Conservation (phyloP, 2,113 vertebrate species). For the Dromas ardeola region DNA sequence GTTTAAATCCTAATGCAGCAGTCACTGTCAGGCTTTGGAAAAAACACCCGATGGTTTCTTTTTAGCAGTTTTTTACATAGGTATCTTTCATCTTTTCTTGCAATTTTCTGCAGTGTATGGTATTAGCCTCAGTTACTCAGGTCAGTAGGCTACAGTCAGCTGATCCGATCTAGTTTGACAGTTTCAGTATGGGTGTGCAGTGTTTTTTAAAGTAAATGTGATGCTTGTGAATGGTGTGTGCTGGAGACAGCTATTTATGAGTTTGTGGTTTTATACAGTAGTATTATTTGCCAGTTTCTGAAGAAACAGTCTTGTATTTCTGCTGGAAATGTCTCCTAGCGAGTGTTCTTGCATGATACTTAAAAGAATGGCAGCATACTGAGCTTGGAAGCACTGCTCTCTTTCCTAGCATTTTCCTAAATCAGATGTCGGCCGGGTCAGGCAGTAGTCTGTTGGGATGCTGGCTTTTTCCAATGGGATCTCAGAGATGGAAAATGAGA, state of each 20-base stretch:
- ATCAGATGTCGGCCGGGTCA: background rate
- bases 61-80: background rate
- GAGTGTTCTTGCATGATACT: background rate
- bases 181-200: background rate
- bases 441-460: background rate
- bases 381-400: background rate
- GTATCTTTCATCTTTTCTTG: background rate
- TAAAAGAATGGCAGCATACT: background rate
- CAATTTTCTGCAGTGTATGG: background rate
- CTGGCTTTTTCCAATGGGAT: background rate
- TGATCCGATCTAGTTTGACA: background rate
- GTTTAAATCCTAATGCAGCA: background rate
- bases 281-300: background rate
- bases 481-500: background rate
- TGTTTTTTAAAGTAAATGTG: background rate
- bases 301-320: background rate
- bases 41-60: background rate
- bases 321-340: background rate
- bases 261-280: background rate
- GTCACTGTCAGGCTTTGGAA: background rate
- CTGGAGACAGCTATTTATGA: background rate
- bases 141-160: background rate
- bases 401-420: slow-evolving; percentile 11
- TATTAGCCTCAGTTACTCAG: background rate
- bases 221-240: background rate